Evolutionary conservation across 2,113 vertebrate genomes (phyloP).

Genomic region (Corythoichthys intestinalis): DNA sequence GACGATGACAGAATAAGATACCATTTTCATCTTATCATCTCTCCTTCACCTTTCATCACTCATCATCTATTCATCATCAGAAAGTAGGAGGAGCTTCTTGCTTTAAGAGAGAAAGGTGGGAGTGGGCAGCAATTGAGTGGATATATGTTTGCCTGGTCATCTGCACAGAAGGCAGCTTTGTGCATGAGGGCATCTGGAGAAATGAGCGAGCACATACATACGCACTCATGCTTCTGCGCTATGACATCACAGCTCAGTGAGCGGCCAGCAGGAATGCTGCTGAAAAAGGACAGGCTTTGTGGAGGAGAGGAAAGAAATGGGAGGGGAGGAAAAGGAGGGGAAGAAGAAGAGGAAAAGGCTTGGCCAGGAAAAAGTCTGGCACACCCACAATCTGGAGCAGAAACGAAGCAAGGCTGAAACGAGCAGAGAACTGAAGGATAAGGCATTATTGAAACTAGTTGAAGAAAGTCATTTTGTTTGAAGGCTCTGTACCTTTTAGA

Average conservation of each 20-base stretch:
- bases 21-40: constrained; percentile 22
- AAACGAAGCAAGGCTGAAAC: constrained; percentile 24
- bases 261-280: constrained; percentile 56
- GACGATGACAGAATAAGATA: constrained; percentile 46
- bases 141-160: constrained; percentile 39
- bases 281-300: constrained; percentile 70
- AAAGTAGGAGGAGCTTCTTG: constrained; percentile 8
- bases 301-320: constrained; percentile 65
- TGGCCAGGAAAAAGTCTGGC: constrained; percentile 51
- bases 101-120: constrained; percentile 40
- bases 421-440: constrained; percentile 12
- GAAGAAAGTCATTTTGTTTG: background rate
- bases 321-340: constrained; percentile 66
- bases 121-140: constrained; percentile 35
- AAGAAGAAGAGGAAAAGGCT: constrained; percentile 66
- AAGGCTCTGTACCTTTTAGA: background rate
- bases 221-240: constrained; percentile 19
- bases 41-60: constrained; percentile 34
- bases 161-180: constrained; percentile 61
- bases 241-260: constrained; percentile 65
- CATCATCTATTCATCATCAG: constrained; percentile 52
- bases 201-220: constrained; percentile 25
- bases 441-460: background rate
- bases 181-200: constrained; percentile 49
- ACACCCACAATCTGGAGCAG: constrained; percentile 54